phyloP scores from a whole-genome alignment of 2,888 invertebrate genomes.

The Schizaphis graminum region DNA sequence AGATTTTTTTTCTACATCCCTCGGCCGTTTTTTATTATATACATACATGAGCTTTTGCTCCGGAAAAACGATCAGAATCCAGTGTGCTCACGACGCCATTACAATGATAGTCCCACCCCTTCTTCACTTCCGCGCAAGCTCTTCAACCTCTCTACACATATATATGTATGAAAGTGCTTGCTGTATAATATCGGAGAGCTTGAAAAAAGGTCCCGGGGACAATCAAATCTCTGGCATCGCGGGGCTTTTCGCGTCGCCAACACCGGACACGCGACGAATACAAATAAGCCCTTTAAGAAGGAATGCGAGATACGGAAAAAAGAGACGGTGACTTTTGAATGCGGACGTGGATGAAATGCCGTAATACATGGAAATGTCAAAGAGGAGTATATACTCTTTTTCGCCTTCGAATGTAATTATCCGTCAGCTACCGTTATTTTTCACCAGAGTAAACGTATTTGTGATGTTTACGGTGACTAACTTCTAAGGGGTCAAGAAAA shows the following conservation, averaged over 20 bases:
- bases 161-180: slow-evolving; percentile 3
- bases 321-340: slow-evolving; percentile 52
- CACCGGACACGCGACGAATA: slow-evolving; percentile 64
- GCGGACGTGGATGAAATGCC: slow-evolving; percentile 60
- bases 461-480: slow-evolving; percentile 52
- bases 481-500: neutral
- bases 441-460: slow-evolving; percentile 52
- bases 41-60: slow-evolving; percentile 49
- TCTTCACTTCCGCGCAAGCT: neutral
- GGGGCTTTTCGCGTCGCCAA: slow-evolving; percentile 62
- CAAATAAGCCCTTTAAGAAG: slow-evolving; percentile 61
- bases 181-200: slow-evolving; percentile 56
- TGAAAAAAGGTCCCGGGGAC: slow-evolving; percentile 59
- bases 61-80: slow-evolving; percentile 64
- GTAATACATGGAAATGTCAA: slow-evolving; percentile 63
- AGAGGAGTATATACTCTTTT: slow-evolving; percentile 25
- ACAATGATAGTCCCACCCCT: slow-evolving; percentile 46
- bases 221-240: slow-evolving; percentile 64
- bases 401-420: slow-evolving; percentile 55
- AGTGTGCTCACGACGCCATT: slow-evolving; percentile 60
- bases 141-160: neutral
- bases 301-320: slow-evolving; percentile 24
- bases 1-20: slow-evolving; percentile 25
- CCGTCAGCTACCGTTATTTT: slow-evolving; percentile 52
- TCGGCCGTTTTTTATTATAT: slow-evolving; percentile 39